Conservation (phyloP, 1,140 invertebrate species). For the Drosophila parabipectinata region DNA sequence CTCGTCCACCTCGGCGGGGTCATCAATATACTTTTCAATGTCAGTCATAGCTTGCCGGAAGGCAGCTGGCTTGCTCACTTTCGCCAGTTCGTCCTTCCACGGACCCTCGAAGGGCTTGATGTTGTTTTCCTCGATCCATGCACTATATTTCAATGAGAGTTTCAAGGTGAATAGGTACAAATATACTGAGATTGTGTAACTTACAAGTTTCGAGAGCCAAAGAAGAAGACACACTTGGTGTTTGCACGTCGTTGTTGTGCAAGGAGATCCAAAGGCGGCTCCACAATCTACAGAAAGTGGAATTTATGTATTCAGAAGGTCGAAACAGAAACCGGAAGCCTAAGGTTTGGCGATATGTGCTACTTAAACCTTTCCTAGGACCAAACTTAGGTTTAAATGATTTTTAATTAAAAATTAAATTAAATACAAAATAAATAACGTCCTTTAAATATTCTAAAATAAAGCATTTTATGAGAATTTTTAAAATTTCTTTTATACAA, state of each 20-base stretch:
- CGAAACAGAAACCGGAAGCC: background rate
- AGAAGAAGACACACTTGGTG: constrained; percentile 96
- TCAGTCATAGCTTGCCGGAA: constrained; percentile 94
- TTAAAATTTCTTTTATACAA: too few species aligned
- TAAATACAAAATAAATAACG: too few species aligned
- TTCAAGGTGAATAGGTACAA: background rate
- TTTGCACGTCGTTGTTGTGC: constrained; percentile 87
- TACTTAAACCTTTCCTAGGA: too few species aligned
- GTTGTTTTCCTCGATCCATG: constrained; percentile 94
- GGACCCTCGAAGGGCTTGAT: constrained; percentile 92
- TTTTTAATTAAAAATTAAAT: too few species aligned
- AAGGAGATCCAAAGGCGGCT: constrained; percentile 87
- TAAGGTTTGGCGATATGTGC: background rate
- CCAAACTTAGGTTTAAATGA: too few species aligned
- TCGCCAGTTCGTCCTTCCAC: constrained; percentile 91
- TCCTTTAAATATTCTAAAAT: too few species aligned
- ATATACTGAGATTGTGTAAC: constrained; percentile 80
- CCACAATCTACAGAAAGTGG: constrained; percentile 86
- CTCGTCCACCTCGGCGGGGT: constrained; percentile 86
- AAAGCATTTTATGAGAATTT: too few species aligned
- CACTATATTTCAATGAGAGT: constrained; percentile 85
- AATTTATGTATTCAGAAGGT: background rate
- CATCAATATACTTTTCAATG: constrained; percentile 93
- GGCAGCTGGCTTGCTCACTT: constrained; percentile 90
- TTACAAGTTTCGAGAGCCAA: constrained; percentile 97